These are phyloP conservation scores for Pelecanus crispus DNA, from an alignment of 2,113 vertebrate genomes.

Conservation along the genomic window DNA sequence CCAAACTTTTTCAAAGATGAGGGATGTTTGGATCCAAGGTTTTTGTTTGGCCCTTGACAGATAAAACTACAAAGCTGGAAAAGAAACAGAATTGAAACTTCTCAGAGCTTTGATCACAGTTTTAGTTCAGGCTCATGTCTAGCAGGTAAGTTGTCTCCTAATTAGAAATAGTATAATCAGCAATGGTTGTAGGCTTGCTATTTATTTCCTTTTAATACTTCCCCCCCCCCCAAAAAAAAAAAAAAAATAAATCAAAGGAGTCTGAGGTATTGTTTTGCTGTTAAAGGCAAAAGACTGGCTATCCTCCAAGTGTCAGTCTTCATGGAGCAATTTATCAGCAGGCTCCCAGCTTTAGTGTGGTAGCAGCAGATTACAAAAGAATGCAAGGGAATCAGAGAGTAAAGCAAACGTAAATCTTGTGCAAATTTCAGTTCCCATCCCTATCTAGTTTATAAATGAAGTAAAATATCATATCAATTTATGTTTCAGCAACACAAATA, in stretches of 20 bases:
- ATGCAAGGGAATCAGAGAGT: neutral
- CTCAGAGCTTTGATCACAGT: neutral
- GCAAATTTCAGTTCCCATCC: neutral
- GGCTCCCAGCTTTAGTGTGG: conserved; percentile 1
- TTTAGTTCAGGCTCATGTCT: neutral
- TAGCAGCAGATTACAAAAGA: conserved; percentile 18
- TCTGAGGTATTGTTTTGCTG: neutral
- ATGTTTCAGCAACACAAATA: neutral
- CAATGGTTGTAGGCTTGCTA: neutral
- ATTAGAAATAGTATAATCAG: neutral
- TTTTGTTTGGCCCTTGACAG: neutral
- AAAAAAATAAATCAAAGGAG: neutral
- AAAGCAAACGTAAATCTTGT: neutral
- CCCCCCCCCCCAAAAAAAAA: neutral
- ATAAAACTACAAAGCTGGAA: neutral
- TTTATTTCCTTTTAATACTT: neutral
- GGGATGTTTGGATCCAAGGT: neutral
- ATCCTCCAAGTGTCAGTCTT: conserved; percentile 22
- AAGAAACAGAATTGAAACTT: neutral
- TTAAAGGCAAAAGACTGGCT: neutral
- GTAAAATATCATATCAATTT: conserved; percentile 6
- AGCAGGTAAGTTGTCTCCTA: neutral
- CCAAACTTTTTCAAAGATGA: neutral
- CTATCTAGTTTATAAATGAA: neutral
- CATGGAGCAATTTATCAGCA: conserved; percentile 19